Base-by-base conservation (phyloP, 2,888 invertebrate genomes). In the Leucania comma region DNA sequence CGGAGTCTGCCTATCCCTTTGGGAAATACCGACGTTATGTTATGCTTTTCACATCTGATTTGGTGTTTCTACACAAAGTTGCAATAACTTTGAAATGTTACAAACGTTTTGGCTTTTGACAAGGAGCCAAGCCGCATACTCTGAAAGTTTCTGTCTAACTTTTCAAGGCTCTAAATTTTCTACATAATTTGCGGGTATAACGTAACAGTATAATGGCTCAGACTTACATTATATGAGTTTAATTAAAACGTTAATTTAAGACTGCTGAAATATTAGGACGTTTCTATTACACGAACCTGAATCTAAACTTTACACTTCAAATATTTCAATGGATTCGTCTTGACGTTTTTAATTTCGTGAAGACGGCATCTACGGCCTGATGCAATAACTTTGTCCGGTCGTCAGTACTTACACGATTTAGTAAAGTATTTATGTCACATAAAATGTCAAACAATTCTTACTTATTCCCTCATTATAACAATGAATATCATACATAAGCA, bases 221-320 rank as follows among this genome's bases (percentile, higher is more conserved):
- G 26, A 58, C 32, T 72, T 38, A 64, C 35, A 38, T n/a, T 35
- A 58, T 17, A 58, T 20, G 51, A 48, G 17, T 72, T 58, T 58
- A 72, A 72, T 72, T 64, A 48, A 72, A 72, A 72, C 62, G 26
- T 72, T 35, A 20, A 62, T 42, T 32, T 32, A 24, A 22, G 35
- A 46, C 38, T 17, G 22, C 22, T 61, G 26, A 70, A 48, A 56
- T 59, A 48, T 71, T 38, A 29, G 12, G 12, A 29, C 24, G n/a
- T 61, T 56, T n/a, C n/a, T 42, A 12, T 46, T 69, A 32, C 12
- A 51, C 9, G 1, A 29, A 22, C 29, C 10, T 22, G 12, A 69
- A 56, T 32, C 56, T 10, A n/a, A 54, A 51, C 51, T 14, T 9
- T 38, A 54, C 53, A 20, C 51, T 26, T 2, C 24, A 17, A 53